Evolutionary conservation across 2,113 vertebrate species (phyloP), one percentile per base, ranked within the genome.

Genomic region (Forbesichthys papilliferus): DNA sequence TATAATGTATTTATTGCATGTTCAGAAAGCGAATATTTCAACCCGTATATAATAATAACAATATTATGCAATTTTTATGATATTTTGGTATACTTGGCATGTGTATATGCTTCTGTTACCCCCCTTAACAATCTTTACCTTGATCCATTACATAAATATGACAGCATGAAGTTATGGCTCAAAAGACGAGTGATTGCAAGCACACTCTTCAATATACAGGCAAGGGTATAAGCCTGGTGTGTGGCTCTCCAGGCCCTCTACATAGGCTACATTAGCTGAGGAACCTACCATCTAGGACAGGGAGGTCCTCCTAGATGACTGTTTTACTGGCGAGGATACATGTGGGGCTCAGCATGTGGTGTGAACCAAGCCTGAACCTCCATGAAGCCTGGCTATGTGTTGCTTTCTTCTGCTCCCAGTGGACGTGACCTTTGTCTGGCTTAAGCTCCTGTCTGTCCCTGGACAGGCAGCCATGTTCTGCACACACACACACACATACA

Each of bases 401-500:
- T 59, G 63, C 73, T 75, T 62, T 59, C 11, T 33, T 74, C 63
- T 83, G 48, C 78, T 85, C 85, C 79, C 61, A 42, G 64, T 68
- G 33, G 75, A 82, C 75, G 58, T 77, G 75, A 79, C 69, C 67
- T 61, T 16, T 64, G 69, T 70, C 60, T 68, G 54, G 34, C 54
- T 52, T 54, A 62, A 79, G 68, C 77, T 81, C 64, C 80, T 51
- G 57, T 80, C 62, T 62, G 77, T 71, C 78, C 84, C 78, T 16
- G 57, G 42, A 73, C 74, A 73, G 74, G 65, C 65, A 12, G 64
- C 66, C 73, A 58, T 73, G 7, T 42, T 42, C 36, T 8, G 36
- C 36, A 75, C 60, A 86, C 83, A n/a, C 48, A 58, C 77, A 68
- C 77, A 76, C 62, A 80, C 81, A 58, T 74, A 69, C 77, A 76